Evolutionary conservation across 2,888 invertebrate genomes (phyloP).

Genomic region (Muscina levida): DNA sequence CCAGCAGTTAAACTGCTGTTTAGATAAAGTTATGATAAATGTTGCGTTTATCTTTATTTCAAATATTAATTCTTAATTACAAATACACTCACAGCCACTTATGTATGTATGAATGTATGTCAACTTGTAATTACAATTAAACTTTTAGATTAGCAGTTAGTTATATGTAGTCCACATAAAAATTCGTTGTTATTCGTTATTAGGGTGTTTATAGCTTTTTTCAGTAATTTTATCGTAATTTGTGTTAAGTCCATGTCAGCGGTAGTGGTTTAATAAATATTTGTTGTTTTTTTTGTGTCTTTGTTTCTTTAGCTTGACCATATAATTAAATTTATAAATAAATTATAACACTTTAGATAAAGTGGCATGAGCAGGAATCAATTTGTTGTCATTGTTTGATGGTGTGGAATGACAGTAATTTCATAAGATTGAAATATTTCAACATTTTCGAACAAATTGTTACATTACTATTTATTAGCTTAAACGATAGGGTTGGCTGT

Average conservation of each 20-base stretch:
- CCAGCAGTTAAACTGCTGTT: slow-evolving; percentile 17
- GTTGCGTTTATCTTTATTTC: no score
- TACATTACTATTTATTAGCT: not conserved
- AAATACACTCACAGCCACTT: not conserved
- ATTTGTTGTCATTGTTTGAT: slow-evolving; percentile 7
- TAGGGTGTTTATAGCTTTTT: no score
- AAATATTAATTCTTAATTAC: no score
- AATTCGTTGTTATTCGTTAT: no score
- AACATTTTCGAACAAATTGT: not conserved
- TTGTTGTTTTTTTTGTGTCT: no score
- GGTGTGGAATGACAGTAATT: not conserved
- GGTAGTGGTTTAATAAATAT: slow-evolving; percentile 23
- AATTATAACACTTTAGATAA: no score
- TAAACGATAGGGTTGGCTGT: not conserved
- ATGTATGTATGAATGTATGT: not conserved
- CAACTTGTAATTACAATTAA: not conserved
- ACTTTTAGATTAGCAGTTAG: no score
- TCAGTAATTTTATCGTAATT: not conserved
- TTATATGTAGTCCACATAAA: no score
- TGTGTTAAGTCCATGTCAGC: not conserved
- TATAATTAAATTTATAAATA: not conserved
- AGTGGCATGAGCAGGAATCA: not conserved
- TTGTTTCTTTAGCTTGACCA: not conserved
- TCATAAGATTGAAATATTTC: not conserved
- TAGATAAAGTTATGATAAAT: slow-evolving; percentile 30